Percentiles rank a stretch among this genome's conserved stretches.
Evolutionary conservation across 2,888 invertebrate genomes (phyloP).

Genomic region (Scaptomyza cyrtandrae): DNA sequence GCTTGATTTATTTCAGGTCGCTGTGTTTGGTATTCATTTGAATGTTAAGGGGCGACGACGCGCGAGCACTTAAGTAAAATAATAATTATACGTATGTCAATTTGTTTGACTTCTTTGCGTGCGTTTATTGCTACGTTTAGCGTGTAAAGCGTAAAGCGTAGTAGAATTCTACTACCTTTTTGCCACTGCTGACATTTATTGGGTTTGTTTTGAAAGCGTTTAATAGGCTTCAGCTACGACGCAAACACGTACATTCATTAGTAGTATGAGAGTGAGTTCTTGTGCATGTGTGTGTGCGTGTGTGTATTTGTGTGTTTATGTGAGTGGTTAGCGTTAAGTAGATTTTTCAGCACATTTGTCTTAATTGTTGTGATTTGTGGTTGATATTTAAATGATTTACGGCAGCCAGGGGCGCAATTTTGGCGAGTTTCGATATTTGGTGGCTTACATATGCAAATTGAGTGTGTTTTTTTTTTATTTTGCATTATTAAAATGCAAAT

Average conservation of each 20-base stretch:
- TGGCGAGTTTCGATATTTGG: conserved; percentile 31
- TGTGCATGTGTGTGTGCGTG: too few relatives aligned
- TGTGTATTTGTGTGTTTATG: conserved; percentile 24
- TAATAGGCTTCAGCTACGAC: conserved; percentile 46
- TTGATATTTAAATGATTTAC: conserved; percentile 81
- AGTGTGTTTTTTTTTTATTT: conserved; percentile 24
- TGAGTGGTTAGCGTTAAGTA: conserved; percentile 71
- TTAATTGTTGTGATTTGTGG: conserved; percentile 79
- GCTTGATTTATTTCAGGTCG: conserved; percentile 83
- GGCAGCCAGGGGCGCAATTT: conserved; percentile 58
- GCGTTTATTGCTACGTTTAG: conserved; percentile 59
- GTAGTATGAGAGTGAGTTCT: conserved; percentile 3
- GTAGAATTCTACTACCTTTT: conserved; percentile 61
- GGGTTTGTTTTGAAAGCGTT: conserved; percentile 80
- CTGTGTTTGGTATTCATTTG: conserved; percentile 82
- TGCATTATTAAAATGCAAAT: conserved; percentile 59
- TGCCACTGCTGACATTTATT: conserved; percentile 71
- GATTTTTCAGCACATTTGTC: conserved; percentile 80
- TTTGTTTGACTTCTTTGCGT: conserved; percentile 82
- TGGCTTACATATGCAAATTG: conserved; percentile 55
- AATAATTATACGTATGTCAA: conserved; percentile 83
- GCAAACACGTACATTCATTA: background rate
- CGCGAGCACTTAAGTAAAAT: conserved; percentile 82
- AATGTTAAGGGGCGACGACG: conserved; percentile 81
- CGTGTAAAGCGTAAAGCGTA: conserved; percentile 41